phyloP scores from a whole-genome alignment of 2,113 vertebrate genomes.

The Barnardius zonarius region DNA sequence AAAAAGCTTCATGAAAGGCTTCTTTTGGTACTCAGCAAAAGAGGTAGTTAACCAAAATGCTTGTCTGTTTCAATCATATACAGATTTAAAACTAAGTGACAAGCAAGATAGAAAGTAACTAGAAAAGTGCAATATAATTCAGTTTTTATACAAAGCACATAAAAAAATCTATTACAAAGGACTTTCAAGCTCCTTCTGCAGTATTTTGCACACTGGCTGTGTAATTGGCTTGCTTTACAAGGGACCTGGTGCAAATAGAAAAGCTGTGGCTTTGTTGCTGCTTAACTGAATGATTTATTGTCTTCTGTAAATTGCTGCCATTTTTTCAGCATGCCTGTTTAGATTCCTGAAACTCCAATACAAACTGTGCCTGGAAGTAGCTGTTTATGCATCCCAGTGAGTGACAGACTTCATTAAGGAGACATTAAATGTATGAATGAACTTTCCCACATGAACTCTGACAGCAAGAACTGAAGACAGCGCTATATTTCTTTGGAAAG shows the following conservation, averaged over 20 bases:
- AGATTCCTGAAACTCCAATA: background rate
- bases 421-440: background rate
- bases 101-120: background rate
- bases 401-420: background rate
- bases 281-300: slow-evolving; percentile 1
- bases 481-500: background rate
- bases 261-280: background rate
- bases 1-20: background rate
- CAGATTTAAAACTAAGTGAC: background rate
- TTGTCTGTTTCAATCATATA: background rate
- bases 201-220: background rate
- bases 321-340: slow-evolving; percentile 4
- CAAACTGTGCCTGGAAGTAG: background rate
- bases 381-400: background rate
- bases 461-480: background rate
- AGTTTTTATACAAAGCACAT: background rate
- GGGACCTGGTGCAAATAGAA: background rate
- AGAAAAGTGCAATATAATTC: background rate
- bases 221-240: background rate
- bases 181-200: background rate
- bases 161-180: background rate
- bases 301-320: background rate
- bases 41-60: background rate
- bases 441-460: background rate
- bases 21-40: background rate